Base-by-base conservation (phyloP, 1,140 invertebrate species). In the Aphelinus atriplicis region DNA sequence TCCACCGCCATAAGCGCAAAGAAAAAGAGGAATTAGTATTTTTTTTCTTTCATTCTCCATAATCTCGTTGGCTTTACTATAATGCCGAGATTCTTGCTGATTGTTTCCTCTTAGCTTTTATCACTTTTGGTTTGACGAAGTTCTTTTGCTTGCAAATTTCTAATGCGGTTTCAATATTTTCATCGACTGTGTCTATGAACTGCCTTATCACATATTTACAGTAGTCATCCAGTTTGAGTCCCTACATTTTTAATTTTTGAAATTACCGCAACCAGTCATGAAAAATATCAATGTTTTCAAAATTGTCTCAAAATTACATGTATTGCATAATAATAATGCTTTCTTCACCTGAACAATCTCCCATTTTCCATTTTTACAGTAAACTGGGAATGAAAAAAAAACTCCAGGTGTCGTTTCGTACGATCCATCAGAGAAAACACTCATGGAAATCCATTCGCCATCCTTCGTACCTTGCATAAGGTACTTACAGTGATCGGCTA, bases 401-500 rank as follows among this genome's bases (percentile, higher is more conserved):
- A 73, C 71, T 6, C 70, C 76, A 2, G 53, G 45, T 5, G 47
- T 73, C 1, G 78, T 63, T 0, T 45, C 68, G 10, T 80, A 78
- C 10, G 80, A 78, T 42, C 71, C 50, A 57, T 81, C 80, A 1
- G 80, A 80, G 3, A 50, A 3, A 53, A 81, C 78, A 4, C 62
- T 64, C 80, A 81, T 81, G 26, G 42, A 64, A 2, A 63, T 78
- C 80, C 80, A 81, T 57, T 81, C 72, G n/a, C 71, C 63, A 3
- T 73, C 45, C 0, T 67, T 55, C 0, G 79, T 81, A 0, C 76
- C 80, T 10, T 76, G 65, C 46, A 78, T 73, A 43, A 80, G 57
- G 2, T 63, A 48, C 67, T 77, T 78, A 47, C 77, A 78, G 1
- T 80, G 80, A 2, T 81, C 79, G 0, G 77, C 77, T 4, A 80